Evolutionary conservation across 2,113 vertebrate species (phyloP).

Genomic region (Promerops cafer): DNA sequence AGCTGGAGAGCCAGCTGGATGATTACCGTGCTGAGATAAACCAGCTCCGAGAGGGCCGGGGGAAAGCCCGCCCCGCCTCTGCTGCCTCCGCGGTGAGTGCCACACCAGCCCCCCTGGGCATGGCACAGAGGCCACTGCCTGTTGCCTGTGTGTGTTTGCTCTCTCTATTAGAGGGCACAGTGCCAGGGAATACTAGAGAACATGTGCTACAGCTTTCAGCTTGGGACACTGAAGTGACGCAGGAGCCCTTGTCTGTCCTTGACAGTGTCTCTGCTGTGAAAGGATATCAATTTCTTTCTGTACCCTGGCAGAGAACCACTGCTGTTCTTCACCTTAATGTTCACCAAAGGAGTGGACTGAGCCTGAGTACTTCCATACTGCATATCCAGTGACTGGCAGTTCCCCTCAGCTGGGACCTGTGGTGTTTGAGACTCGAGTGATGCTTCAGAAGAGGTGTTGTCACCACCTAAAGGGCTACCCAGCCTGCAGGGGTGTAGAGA

Average conservation of each 20-base stretch:
- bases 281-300: background rate
- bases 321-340: background rate
- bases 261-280: background rate
- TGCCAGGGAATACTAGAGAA: background rate
- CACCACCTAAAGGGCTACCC: background rate
- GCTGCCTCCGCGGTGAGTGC: constrained; percentile 5
- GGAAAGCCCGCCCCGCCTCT: background rate
- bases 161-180: too few species aligned
- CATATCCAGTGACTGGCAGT: background rate
- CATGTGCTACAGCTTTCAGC: background rate
- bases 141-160: background rate
- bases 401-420: background rate
- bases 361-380: background rate
- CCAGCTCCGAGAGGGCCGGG: constrained; percentile 45
- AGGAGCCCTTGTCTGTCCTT: background rate
- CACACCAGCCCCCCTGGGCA: fast-evolving
- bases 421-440: background rate
- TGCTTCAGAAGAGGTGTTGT: background rate
- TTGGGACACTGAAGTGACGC: background rate
- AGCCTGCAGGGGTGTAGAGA: background rate
- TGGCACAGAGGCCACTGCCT: background rate
- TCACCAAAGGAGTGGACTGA: background rate
- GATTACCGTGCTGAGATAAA: constrained; percentile 64
- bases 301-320: background rate
- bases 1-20: constrained; percentile 77